Evolutionary conservation across 2,113 vertebrate genomes (phyloP).

Genomic region (Morphnarchus princeps): DNA sequence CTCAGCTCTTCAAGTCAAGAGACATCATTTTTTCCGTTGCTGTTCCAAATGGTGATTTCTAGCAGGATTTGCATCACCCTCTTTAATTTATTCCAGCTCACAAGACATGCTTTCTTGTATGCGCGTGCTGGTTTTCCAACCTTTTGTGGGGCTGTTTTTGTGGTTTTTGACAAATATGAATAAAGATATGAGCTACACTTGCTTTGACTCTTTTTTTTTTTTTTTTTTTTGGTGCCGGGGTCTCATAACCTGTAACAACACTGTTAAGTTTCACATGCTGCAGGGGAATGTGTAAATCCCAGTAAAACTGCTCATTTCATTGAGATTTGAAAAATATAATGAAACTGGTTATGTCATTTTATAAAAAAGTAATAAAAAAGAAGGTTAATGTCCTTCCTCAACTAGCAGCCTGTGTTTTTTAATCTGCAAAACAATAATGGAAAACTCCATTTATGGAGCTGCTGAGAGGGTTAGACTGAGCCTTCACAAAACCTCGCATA

Average conservation of each 20-base stretch:
- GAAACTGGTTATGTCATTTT: not conserved
- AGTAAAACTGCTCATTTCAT: not conserved
- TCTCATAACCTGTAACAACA: not conserved
- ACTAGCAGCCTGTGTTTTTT: not conserved
- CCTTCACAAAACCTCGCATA: not conserved
- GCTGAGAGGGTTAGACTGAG: not conserved
- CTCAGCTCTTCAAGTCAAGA: not conserved
- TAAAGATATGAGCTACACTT: not conserved
- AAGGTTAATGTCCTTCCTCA: not conserved
- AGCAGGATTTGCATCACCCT: not conserved
- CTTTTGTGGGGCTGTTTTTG: not conserved
- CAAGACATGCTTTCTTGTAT: not conserved
- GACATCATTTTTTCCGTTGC: not conserved
- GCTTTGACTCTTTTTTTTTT: not conserved
- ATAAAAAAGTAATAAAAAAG: not conserved
- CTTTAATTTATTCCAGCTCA: not conserved
- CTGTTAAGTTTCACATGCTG: not conserved
- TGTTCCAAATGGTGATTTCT: not conserved
- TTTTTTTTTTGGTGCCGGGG: not conserved
- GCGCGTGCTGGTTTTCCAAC: not conserved
- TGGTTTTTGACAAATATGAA: not conserved
- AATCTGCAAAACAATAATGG: slow-evolving; percentile 30
- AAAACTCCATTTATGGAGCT: slow-evolving; percentile 3
- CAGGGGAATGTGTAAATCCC: not conserved
- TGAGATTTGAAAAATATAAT: not conserved